Percentiles rank a stretch among this genome's conserved stretches.
Evolutionary conservation across 2,113 vertebrate species (phyloP).

Genomic region (Scortum barcoo): DNA sequence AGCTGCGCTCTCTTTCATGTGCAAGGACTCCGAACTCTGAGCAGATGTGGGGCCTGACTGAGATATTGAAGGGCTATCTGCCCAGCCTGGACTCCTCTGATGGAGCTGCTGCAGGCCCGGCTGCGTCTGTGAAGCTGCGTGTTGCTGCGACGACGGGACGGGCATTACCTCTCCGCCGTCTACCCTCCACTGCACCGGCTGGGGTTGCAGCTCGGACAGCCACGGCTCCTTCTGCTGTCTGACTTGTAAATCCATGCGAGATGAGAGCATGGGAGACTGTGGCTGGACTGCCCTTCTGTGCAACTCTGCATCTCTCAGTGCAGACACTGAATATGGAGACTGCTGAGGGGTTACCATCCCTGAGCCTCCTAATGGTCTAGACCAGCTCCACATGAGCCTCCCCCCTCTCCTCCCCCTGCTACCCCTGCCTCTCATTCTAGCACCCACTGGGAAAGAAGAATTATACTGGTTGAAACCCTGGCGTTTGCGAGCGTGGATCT

Average conservation of each 20-base stretch:
- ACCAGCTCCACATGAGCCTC: conserved; percentile 56
- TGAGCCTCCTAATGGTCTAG: conserved; percentile 57
- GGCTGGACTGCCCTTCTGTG: conserved; percentile 44
- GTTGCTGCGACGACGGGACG: conserved; percentile 45
- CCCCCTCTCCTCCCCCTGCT: conserved; percentile 69
- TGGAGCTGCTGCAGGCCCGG: conserved; percentile 61
- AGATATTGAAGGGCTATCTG: conserved; percentile 41
- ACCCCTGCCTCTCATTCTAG: conserved; percentile 64
- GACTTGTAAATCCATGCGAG: conserved; percentile 56
- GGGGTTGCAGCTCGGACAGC: conserved; percentile 48
- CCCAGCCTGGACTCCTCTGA: conserved; percentile 62
- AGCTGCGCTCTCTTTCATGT: conserved; percentile 49
- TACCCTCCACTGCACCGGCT: conserved; percentile 75
- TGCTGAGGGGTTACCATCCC: conserved; percentile 43
- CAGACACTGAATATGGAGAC: conserved; percentile 42
- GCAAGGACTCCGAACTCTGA: conserved; percentile 55
- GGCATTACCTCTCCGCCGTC: conserved; percentile 73
- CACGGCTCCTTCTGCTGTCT: conserved; percentile 57
- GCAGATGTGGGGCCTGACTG: conserved; percentile 50
- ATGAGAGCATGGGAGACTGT: conserved; percentile 47
- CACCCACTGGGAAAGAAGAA: conserved; percentile 51
- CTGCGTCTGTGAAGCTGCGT: conserved; percentile 41
- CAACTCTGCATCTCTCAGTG: conserved; percentile 60
- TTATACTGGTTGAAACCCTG: conserved; percentile 67
- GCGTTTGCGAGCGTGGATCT: conserved; percentile 83